Evolutionary conservation across 2,797 vertebrate species (phyloP).

Genomic region (Lerista edwardsae): DNA sequence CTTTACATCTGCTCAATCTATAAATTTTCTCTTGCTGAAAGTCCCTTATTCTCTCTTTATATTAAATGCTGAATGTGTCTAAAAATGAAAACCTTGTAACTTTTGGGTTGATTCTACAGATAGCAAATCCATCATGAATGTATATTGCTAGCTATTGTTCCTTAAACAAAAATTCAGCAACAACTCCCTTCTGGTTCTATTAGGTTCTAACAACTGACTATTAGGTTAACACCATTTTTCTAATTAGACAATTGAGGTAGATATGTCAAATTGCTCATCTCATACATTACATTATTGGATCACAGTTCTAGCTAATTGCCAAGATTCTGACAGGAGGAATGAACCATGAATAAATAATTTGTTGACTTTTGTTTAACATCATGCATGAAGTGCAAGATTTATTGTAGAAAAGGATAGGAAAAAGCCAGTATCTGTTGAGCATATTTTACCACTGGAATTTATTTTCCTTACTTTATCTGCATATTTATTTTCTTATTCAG

Average conservation of each 20-base stretch:
- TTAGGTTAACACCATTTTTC: slow-evolving; percentile 31
- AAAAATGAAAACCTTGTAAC: slow-evolving; percentile 24
- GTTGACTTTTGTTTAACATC: slow-evolving; percentile 3
- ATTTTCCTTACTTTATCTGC: neutral
- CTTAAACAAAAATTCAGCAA: slow-evolving; percentile 9
- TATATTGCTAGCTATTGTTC: slow-evolving; percentile 9
- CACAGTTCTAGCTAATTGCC: slow-evolving; percentile 21
- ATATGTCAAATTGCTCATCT: neutral
- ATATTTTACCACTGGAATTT: neutral
- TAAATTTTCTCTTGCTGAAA: slow-evolving; percentile 39
- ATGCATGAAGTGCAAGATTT: slow-evolving; percentile 3
- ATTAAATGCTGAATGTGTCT: slow-evolving; percentile 29
- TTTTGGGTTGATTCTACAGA: neutral
- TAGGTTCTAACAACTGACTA: no score
- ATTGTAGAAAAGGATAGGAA: neutral
- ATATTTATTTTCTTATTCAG: neutral
- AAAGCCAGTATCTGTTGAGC: neutral
- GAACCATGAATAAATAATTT: slow-evolving; percentile 25
- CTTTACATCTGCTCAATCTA: slow-evolving; percentile 15
- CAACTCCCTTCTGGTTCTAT: slow-evolving; percentile 9
- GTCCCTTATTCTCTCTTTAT: slow-evolving; percentile 33
- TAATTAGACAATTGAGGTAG: slow-evolving; percentile 20
- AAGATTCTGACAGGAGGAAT: slow-evolving; percentile 28
- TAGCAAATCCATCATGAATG: neutral
- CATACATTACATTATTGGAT: slow-evolving; percentile 7